Evolutionary conservation across 1,140 invertebrate species (phyloP), one percentile per base, ranked within the genome.

Genomic region (Pseudomyrmex sp.): DNA sequence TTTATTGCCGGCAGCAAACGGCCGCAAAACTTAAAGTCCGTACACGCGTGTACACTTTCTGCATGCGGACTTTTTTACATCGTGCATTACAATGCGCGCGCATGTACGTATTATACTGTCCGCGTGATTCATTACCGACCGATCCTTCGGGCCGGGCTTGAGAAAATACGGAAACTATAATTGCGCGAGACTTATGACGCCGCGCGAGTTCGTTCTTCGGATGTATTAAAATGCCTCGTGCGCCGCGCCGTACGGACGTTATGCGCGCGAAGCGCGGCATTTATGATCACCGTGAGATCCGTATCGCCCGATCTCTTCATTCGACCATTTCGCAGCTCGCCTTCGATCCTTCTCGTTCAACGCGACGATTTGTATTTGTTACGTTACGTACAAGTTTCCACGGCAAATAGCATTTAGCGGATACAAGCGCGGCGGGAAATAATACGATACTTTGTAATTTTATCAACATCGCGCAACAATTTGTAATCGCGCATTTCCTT

Each of bases 131-230:
- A 93, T 93, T 91, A 91, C 91, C 86, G 66, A 72, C 89, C 88
- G 88, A 93, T 91, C 89, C 88, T 90, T 74, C 88, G 87, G 82
- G 54, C 44, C 23, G 85, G 86, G 87, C 91, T 93, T 92, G 92
- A 91, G 91, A 93, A 92, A 93, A 92, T 92, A 92, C 91, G 88
- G 91, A 92, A 91, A 93, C 91, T 92, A 91, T 92, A 93, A 92
- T 93, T 93, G 91, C 87, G 84, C 89, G 91, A 91, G 90, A 92
- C 91, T 93, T 92, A 92, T 91, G 92, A 92, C 90, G 89, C 87
- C 26, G 26, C 26, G 87, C 83, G 86, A 85, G 63, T 18, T 26
- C 59, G 54, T 66, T 58, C 58, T 50, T 44, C 59, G 52, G 50
- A 44, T 72, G 5, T 35, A 35, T 35, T 35, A 35, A 35, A 80